Percentiles rank a stretch among this genome's conserved stretches.
phyloP scores from a whole-genome alignment of 2,113 vertebrate genomes.

The Chaetops frenatus region DNA sequence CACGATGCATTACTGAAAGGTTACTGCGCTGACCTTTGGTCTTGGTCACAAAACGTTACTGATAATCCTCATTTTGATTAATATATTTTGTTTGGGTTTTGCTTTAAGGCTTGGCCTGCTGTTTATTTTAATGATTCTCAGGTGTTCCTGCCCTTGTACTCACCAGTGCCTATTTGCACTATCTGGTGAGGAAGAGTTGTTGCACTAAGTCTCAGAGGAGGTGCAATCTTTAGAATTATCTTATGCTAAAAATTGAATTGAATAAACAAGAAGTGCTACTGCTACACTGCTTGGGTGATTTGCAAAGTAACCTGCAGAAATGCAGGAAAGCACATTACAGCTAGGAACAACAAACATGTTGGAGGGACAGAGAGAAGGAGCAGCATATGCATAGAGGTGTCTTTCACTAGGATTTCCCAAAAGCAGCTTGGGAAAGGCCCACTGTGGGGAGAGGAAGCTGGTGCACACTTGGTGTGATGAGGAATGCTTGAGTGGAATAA shows the following conservation, averaged over 20 bases:
- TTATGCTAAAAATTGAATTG: neutral
- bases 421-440: neutral
- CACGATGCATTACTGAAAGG: neutral
- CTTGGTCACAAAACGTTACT: neutral
- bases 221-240: neutral
- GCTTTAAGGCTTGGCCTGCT: neutral
- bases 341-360: neutral
- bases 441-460: neutral
- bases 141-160: neutral
- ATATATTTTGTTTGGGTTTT: neutral
- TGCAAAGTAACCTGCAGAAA: neutral
- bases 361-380: neutral
- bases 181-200: neutral
- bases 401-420: neutral
- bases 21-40: neutral
- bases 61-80: neutral
- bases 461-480: rapidly evolving
- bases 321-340: neutral
- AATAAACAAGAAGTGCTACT: neutral
- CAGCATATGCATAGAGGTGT: neutral
- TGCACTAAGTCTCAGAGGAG: neutral
- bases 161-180: neutral
- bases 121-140: neutral
- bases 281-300: neutral
- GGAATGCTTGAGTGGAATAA: neutral